Percentiles rank a stretch among this genome's conserved stretches.
phyloP scores from a whole-genome alignment of 2,797 vertebrate species.

The Poeciliopsis paucimaculata region DNA sequence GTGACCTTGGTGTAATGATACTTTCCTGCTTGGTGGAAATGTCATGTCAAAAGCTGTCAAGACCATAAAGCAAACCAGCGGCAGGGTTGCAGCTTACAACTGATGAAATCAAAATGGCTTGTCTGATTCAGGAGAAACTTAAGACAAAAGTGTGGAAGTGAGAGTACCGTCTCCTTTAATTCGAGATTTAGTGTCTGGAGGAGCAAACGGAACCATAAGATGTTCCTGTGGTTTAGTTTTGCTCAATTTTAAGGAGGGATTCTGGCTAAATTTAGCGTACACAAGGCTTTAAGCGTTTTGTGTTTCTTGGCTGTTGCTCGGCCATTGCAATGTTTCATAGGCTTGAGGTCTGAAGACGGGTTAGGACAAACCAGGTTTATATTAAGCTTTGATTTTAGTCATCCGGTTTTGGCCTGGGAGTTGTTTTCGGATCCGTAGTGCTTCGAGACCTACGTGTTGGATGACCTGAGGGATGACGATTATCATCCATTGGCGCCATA shows the following conservation, averaged over 20 bases:
- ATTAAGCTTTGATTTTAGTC: neutral
- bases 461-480: neutral
- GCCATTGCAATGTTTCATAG: neutral
- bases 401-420: neutral
- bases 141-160: neutral
- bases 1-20: conserved; percentile 62
- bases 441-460: neutral
- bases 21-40: conserved; percentile 36
- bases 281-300: no score
- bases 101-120: conserved; percentile 14
- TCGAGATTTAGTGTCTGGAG: neutral
- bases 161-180: neutral
- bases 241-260: neutral
- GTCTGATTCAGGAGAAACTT: neutral
- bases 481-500: neutral
- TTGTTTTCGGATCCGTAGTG: neutral
- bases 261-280: neutral
- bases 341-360: neutral
- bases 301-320: neutral
- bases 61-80: conserved; percentile 2
- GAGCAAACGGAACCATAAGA: neutral
- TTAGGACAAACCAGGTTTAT: neutral
- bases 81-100: conserved; percentile 6
- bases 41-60: conserved; percentile 9
- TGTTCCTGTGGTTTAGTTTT: neutral